phyloP scores from a whole-genome alignment of 2,888 invertebrate species.

The Noctuana brunneofusca region DNA sequence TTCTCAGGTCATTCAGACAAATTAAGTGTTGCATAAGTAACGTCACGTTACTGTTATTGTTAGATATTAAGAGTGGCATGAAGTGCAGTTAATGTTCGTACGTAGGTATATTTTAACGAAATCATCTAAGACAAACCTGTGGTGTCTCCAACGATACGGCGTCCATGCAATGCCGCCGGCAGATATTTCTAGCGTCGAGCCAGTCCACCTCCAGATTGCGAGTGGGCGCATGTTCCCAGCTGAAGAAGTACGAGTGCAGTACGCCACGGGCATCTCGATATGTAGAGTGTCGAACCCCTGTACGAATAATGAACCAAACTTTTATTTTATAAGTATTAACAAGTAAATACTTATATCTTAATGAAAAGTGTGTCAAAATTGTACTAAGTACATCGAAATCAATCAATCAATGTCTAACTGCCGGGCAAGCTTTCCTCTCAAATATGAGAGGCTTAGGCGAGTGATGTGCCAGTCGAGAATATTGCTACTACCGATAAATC shows the following conservation, averaged over 20 bases:
- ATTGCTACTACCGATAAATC: no score
- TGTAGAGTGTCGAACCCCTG: constrained; percentile 93
- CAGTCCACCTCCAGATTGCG: constrained; percentile 93
- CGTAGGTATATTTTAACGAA: neutral
- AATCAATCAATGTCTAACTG: no score
- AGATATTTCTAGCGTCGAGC: constrained; percentile 95
- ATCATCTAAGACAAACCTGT: constrained; percentile 72
- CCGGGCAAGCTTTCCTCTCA: no score
- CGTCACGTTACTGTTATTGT: neutral
- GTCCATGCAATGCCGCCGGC: constrained; percentile 96
- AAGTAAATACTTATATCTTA: neutral
- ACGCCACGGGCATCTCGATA: constrained; percentile 94
- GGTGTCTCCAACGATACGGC: constrained; percentile 95
- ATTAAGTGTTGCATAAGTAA: neutral
- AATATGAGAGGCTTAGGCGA: no score
- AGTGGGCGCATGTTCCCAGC: constrained; percentile 94
- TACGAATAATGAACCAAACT: neutral
- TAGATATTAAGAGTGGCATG: no score
- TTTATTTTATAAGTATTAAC: neutral
- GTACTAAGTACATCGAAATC: no score
- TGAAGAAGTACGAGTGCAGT: constrained; percentile 96
- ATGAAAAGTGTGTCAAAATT: neutral
- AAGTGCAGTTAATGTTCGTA: no score
- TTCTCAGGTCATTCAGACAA: constrained; percentile 12
- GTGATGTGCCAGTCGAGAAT: no score